These are phyloP conservation scores for Plectus sambesii DNA, from an alignment of 1,140 invertebrate species.

Conservation along the genomic window DNA sequence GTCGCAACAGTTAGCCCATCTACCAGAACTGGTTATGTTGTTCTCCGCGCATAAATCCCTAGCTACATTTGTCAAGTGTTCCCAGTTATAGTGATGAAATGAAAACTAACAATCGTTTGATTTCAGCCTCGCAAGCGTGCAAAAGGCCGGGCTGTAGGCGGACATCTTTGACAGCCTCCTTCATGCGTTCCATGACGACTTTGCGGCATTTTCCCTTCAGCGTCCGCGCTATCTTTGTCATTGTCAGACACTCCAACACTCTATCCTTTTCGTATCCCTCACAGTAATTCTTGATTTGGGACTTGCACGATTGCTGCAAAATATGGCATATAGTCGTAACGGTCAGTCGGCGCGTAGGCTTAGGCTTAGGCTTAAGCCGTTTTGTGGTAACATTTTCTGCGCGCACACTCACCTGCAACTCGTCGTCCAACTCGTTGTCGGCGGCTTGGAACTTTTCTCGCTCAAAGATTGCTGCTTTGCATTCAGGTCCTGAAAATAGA, in stretches of 20 bases:
- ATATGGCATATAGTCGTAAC: constrained; percentile 4
- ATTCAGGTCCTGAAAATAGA: constrained; percentile 36
- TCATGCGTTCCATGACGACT: constrained; percentile 73
- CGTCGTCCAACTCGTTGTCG: constrained; percentile 41
- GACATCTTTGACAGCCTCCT: constrained; percentile 50
- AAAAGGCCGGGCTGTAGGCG: constrained; percentile 36
- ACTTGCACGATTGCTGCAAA: constrained; percentile 33
- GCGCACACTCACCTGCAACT: constrained; percentile 31
- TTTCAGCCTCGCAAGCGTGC: constrained; percentile 36
- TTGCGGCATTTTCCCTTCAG: constrained; percentile 72
- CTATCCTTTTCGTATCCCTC: constrained; percentile 33
- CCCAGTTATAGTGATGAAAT: too few species aligned
- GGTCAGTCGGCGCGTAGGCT: constrained; percentile 9
- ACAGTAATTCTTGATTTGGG: constrained; percentile 45
- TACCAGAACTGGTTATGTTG: too few species aligned
- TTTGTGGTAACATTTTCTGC: not conserved
- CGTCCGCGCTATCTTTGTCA: constrained; percentile 62
- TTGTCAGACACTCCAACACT: constrained; percentile 53
- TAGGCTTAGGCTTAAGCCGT: not conserved
- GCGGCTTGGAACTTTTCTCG: constrained; percentile 42
- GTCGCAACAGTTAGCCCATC: too few species aligned
- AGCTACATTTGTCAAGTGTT: too few species aligned
- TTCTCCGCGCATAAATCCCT: too few species aligned
- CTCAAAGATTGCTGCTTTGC: constrained; percentile 40
- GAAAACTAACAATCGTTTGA: constrained; percentile 32